These are phyloP conservation scores for Chromoteleia sp. DNA, from an alignment of 2,888 invertebrate genomes.

Conservation along the genomic window DNA sequence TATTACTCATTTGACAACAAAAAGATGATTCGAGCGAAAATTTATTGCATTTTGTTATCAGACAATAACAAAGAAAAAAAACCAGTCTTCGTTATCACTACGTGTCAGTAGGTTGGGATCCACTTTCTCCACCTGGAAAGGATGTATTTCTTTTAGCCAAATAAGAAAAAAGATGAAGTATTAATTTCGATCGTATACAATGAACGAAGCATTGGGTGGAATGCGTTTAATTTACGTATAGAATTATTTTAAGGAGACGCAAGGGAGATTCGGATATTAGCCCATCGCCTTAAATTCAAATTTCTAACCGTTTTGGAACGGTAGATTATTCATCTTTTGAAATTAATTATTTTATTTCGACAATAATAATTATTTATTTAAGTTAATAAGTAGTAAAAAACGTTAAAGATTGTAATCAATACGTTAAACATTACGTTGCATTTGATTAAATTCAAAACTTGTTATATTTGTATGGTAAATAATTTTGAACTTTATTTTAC, in stretches of 20 bases:
- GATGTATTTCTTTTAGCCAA: constrained; percentile 64
- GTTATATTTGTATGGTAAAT: too few species aligned
- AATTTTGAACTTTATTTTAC: too few species aligned
- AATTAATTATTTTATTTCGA: too few species aligned
- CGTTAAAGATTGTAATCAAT: too few species aligned
- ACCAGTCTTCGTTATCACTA: constrained; percentile 66
- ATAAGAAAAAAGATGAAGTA: constrained; percentile 50
- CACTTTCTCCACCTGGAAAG: constrained; percentile 70
- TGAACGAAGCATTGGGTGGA: constrained; percentile 44
- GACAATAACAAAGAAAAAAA: constrained; percentile 48
- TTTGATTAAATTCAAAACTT: too few species aligned
- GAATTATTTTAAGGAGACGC: background rate
- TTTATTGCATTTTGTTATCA: constrained; percentile 41
- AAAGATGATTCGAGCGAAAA: constrained; percentile 40
- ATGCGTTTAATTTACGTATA: constrained; percentile 21
- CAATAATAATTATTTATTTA: too few species aligned
- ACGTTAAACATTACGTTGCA: too few species aligned
- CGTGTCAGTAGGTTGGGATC: constrained; percentile 66
- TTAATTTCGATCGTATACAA: constrained; percentile 55
- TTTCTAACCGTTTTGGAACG: too few species aligned
- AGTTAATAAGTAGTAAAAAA: too few species aligned
- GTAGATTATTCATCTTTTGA: too few species aligned
- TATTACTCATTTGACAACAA: constrained; percentile 27
- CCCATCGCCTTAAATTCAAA: too few species aligned
- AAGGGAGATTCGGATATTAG: too few species aligned